Evolutionary conservation across 2,113 vertebrate genomes (phyloP).

Genomic region (Pica pica): DNA sequence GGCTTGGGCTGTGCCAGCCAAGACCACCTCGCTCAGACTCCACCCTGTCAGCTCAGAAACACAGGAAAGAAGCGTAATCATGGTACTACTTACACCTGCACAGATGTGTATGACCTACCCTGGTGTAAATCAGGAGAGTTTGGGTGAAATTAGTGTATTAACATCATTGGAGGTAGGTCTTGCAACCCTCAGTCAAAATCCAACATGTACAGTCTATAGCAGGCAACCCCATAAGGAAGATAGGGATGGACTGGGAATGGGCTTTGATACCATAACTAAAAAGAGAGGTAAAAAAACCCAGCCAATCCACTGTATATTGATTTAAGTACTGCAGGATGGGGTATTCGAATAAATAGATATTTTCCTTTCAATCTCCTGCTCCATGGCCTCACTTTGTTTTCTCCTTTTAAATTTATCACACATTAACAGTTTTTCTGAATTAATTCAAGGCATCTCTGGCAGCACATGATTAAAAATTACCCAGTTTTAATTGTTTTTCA

Average conservation of each 20-base stretch:
- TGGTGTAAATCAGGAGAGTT: not conserved
- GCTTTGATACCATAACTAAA: not conserved
- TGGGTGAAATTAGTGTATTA: not conserved
- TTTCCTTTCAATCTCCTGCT: not conserved
- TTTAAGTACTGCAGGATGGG: not conserved
- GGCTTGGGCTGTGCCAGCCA: not conserved
- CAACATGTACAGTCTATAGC: accelerated
- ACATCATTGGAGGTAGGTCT: not conserved
- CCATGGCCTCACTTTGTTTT: not conserved
- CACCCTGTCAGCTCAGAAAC: not conserved
- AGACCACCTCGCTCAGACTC: accelerated
- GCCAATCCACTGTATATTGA: not conserved
- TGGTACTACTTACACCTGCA: accelerated
- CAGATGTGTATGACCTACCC: accelerated
- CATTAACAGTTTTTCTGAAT: not conserved
- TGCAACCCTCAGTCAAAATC: not conserved
- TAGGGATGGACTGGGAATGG: not conserved
- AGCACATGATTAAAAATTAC: not conserved
- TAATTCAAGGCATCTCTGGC: not conserved
- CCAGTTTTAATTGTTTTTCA: not conserved
- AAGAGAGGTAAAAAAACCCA: not conserved
- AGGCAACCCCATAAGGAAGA: not conserved
- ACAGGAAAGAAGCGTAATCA: not conserved
- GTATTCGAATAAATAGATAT: not conserved
- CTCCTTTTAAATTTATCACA: not conserved